Evolutionary conservation across 35 echinoderm and acorn worm species (phyloP).

Genomic region (Ptychodera flava): DNA sequence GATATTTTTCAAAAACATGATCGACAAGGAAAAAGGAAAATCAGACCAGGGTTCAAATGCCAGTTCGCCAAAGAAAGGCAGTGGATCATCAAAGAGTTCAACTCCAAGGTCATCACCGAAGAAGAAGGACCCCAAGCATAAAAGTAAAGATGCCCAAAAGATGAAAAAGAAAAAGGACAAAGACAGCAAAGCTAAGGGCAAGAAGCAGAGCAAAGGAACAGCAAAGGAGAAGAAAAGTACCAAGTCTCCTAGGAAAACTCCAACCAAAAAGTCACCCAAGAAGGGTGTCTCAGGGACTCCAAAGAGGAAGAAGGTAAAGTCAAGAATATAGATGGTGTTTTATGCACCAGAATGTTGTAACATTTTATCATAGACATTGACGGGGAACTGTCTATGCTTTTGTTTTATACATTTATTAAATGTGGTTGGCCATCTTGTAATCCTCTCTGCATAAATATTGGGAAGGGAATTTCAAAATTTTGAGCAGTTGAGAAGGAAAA

Average conservation of each 20-base stretch:
- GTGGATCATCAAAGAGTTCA: slow-evolving; percentile 13
- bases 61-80: slow-evolving; percentile 7
- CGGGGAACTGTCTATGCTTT: too few relatives aligned
- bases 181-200: slow-evolving; percentile 7
- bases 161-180: slow-evolving; percentile 20
- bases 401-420: too few relatives aligned
- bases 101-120: slow-evolving; percentile 12
- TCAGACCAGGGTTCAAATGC: not conserved
- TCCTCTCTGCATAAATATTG: too few relatives aligned
- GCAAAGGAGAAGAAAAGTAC: slow-evolving; percentile 22
- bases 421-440: too few relatives aligned
- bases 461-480: too few relatives aligned
- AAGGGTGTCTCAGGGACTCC: slow-evolving; percentile 8
- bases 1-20: too few relatives aligned
- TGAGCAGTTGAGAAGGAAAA: too few relatives aligned
- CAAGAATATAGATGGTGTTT: not conserved
- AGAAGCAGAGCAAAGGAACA: slow-evolving; percentile 6
- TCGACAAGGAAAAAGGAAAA: slow-evolving; percentile 14
- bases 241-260: slow-evolving; percentile 21
- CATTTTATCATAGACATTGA: too few relatives aligned
- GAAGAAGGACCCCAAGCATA: not conserved
- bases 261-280: slow-evolving; percentile 8
- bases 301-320: too few relatives aligned
- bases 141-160: too few relatives aligned
- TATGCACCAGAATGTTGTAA: too few relatives aligned